Base-by-base conservation (phyloP, 2,888 invertebrate species). In the Prosopocoilus inquinatus region DNA sequence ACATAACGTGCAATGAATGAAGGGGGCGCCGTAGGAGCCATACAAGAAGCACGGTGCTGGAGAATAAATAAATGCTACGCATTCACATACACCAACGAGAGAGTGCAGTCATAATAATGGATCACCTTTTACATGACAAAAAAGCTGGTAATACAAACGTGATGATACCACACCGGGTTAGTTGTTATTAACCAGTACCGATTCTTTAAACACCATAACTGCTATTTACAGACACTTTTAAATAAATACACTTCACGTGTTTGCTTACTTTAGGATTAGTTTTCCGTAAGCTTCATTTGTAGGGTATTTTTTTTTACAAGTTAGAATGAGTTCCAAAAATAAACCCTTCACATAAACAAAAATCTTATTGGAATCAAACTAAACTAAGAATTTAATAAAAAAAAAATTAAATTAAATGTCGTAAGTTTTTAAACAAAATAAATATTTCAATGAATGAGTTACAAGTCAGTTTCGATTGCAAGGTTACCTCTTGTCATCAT, bases 1-100 rank as follows among this genome's bases (percentile, higher is more conserved):
- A 52, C 28, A 53, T 47, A 47, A 53, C 53, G 53, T 53, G 53
- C 53, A 55, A 55, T 55, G 55, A 50, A 54, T 44, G 47, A 53
- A 53, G 41, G 35, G 47, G 35, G 47, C 38, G 32, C 47, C 34
- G n/a, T 45, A 39, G 43, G n/a, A 33, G n/a, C 32, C 38, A 15
- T 36, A 20, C 16, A 47, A 47, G 53, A 47, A 47, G 53, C 47
- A 53, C 36, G 33, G 52, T 46, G 52, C 52, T 52, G 38, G 34
- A 15, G 16, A 12, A 11, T 38, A 38, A 28, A 28, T 28, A 28
- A 28, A 28, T 28, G 41, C 50, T 50, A 50, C 52, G 47, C 39
- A 52, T 52, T 47, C 46, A 39, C 41, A 28, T 28, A 28, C 41
- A 41, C 15, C 41, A 13, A 41, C 13, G 9, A 41, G 13, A 13